Conservation (phyloP, 2,888 invertebrate genomes). For the Cantharis rufa region DNA sequence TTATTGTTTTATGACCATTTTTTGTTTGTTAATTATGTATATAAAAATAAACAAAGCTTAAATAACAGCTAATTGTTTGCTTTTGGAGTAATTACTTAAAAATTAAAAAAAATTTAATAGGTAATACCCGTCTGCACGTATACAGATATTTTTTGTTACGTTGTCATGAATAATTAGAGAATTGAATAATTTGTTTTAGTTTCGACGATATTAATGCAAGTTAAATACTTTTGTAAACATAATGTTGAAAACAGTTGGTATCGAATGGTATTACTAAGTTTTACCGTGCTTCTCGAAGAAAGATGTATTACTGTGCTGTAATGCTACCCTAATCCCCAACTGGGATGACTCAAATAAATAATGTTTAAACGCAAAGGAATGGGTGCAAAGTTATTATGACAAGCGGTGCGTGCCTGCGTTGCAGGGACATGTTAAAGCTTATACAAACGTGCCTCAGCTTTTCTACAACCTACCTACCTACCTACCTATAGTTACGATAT, state of each 20-base stretch:
- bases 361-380: constrained; percentile 44
- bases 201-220: background rate
- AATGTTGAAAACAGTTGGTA: constrained; percentile 26
- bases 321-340: constrained; percentile 42
- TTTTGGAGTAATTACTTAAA: too few relatives aligned
- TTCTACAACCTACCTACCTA: constrained; percentile 8
- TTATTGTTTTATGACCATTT: too few relatives aligned
- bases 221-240: background rate
- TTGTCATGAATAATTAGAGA: background rate
- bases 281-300: constrained; percentile 32
- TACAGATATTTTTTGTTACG: background rate
- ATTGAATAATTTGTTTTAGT: background rate
- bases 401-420: constrained; percentile 42
- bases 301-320: constrained; percentile 44
- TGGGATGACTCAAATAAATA: constrained; percentile 45
- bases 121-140: too few relatives aligned
- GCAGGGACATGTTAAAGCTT: constrained; percentile 29
- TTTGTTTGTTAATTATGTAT: too few relatives aligned
- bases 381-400: constrained; percentile 47
- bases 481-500: constrained; percentile 18
- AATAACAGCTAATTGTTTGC: too few relatives aligned
- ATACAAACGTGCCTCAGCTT: constrained; percentile 28
- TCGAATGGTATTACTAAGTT: constrained; percentile 34
- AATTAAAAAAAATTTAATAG: too few relatives aligned
- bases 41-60: too few relatives aligned